Conservation (phyloP, 1,140 invertebrate species). For the Drosophila arizonae region DNA sequence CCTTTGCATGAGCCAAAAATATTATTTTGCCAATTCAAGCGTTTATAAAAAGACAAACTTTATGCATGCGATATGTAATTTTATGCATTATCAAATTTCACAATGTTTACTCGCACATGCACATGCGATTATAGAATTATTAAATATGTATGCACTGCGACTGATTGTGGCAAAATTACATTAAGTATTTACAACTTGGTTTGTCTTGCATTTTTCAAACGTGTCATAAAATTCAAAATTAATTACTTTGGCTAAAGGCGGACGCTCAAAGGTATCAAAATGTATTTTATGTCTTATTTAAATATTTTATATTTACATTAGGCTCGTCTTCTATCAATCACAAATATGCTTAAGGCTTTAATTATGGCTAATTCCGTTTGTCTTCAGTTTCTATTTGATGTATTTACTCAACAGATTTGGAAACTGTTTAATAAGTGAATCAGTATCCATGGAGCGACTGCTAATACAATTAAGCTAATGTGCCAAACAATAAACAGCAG, state of each 20-base stretch:
- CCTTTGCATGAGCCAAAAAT: constrained; percentile 64
- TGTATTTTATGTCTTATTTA: no score
- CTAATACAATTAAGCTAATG: constrained; percentile 35
- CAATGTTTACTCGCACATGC: constrained; percentile 26
- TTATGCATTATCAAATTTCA: constrained; percentile 44
- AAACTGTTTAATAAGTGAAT: not conserved
- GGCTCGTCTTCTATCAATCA: no score
- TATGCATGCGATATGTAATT: constrained; percentile 61
- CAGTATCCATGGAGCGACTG: constrained; percentile 13
- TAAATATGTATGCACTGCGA: constrained; percentile 49
- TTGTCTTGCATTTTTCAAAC: constrained; percentile 31
- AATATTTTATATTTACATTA: no score
- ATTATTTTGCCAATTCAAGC: constrained; percentile 59
- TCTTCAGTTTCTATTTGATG: no score
- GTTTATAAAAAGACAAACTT: constrained; percentile 26
- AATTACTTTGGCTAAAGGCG: not conserved
- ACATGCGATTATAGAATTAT: constrained; percentile 57
- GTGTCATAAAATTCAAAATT: constrained; percentile 23
- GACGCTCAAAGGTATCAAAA: not conserved
- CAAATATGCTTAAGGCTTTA: no score
- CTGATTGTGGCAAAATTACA: constrained; percentile 39
- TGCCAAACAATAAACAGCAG: constrained; percentile 57
- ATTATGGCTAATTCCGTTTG: no score
- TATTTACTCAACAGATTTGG: no score
- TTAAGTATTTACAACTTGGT: constrained; percentile 61